phyloP scores from a whole-genome alignment of 37 sponge, comb jelly and placozoan genomes.

The Theonella swinhoei region DNA sequence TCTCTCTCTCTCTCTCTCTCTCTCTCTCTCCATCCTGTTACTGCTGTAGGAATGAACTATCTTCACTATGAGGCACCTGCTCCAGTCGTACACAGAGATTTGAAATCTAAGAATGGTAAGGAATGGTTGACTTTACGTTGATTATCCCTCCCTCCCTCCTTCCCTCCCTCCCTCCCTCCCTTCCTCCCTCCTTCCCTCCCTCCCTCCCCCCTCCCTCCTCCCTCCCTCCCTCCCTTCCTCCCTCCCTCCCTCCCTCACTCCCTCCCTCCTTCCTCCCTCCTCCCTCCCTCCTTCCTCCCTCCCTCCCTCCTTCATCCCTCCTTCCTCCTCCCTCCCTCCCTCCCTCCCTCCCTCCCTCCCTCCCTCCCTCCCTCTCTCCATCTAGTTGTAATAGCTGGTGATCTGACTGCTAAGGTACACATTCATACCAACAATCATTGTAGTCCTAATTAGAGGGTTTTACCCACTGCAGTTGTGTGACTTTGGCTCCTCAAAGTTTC shows the following conservation, averaged over 20 bases:
- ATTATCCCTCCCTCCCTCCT: not conserved
- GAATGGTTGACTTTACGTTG: not conserved
- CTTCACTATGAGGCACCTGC: constrained; percentile 88
- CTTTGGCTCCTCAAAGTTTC: constrained; percentile 92
- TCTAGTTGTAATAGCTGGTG: constrained; percentile 80
- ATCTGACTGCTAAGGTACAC: constrained; percentile 69
- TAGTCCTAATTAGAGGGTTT: not conserved
- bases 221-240: not conserved
- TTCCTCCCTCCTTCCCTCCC: constrained; percentile 3
- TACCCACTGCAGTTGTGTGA: constrained; percentile 69
- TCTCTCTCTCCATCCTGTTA: too few species aligned
- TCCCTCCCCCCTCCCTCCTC: too few species aligned
- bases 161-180: too few species aligned
- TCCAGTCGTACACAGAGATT: constrained; percentile 90
- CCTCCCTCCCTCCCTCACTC: too few species aligned
- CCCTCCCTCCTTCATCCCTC: too few species aligned
- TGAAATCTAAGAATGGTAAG: constrained; percentile 92
- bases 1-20: too few species aligned
- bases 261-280: not conserved
- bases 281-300: not conserved
- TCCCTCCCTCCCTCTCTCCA: not conserved
- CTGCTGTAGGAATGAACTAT: constrained; percentile 86
- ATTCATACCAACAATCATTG: too few species aligned
- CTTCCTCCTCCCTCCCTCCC: not conserved
- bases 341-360: not conserved